phyloP scores from a whole-genome alignment of 2,113 vertebrate species.

The Psophia crepitans region DNA sequence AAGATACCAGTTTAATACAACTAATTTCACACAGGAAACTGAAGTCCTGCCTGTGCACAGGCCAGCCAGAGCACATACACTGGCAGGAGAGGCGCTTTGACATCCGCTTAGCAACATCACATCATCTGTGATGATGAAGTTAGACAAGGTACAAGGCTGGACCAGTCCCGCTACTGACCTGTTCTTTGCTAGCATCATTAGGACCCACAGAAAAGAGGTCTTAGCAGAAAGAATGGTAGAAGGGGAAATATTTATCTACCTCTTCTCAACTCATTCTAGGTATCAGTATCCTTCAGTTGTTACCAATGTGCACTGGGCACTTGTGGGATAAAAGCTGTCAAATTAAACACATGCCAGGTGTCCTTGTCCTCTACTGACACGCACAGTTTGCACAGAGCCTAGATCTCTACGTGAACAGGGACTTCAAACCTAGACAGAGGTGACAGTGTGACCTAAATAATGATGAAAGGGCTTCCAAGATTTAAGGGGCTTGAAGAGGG shows the following conservation, averaged over 20 bases:
- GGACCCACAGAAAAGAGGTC: background rate
- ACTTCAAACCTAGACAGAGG: background rate
- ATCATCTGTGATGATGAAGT: background rate
- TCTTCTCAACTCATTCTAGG: background rate
- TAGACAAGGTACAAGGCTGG: fast-evolving
- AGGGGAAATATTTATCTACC: background rate
- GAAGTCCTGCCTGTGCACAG: background rate
- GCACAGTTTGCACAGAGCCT: background rate
- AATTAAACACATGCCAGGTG: background rate
- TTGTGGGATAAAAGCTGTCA: background rate
- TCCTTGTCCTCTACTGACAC: background rate
- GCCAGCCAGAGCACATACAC: fast-evolving
- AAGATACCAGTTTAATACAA: background rate
- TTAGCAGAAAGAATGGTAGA: background rate
- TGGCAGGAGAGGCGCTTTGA: background rate
- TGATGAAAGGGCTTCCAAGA: background rate
- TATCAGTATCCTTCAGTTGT: background rate
- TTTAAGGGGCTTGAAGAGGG: background rate
- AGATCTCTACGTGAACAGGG: fast-evolving
- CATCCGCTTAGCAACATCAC: background rate
- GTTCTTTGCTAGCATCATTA: background rate
- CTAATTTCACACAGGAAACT: background rate
- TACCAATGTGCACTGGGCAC: background rate
- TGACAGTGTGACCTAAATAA: fast-evolving
- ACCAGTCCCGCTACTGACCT: background rate